A percentile compares a stretch with the other conserved stretches of the same genome.
Conservation (phyloP, 2,888 invertebrate genomes). For the Ophion costatus region DNA sequence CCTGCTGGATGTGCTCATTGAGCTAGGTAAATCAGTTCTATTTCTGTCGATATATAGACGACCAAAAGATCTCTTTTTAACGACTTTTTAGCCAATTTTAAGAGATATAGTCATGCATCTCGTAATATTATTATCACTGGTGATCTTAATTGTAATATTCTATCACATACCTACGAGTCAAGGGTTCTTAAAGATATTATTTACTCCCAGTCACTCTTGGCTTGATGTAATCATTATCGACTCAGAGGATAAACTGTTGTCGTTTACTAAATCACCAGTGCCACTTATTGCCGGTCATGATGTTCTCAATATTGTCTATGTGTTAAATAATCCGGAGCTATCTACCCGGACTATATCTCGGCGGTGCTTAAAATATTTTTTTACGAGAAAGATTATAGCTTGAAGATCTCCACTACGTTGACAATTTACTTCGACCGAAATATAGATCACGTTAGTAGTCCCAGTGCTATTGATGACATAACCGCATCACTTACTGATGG, state of each 20-base stretch:
- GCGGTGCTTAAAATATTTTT: neutral
- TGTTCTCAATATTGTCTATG: neutral
- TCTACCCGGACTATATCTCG: neutral
- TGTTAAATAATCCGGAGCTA: neutral
- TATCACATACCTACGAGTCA: neutral
- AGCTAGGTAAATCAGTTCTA: neutral
- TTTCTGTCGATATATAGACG: slow-evolving; percentile 29
- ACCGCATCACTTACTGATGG: neutral
- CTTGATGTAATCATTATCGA: slow-evolving; percentile 25
- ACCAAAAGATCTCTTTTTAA: slow-evolving; percentile 7
- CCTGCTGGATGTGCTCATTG: neutral
- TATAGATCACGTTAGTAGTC: neutral
- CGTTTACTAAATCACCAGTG: neutral
- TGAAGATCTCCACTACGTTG: too few relatives aligned
- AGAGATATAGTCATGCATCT: neutral
- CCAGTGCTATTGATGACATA: neutral
- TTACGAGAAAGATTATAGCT: neutral
- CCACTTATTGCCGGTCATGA: slow-evolving; percentile 46
- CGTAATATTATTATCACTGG: slow-evolving; percentile 31
- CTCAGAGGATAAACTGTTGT: neutral
- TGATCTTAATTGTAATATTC: slow-evolving; percentile 41
- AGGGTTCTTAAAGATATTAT: neutral
- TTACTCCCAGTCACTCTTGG: neutral
- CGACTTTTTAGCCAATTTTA: neutral
- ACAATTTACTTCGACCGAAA: too few relatives aligned